Percentiles rank a stretch among this genome's conserved stretches.
Conservation (phyloP, 2,113 vertebrate genomes). For the Murina feae region DNA sequence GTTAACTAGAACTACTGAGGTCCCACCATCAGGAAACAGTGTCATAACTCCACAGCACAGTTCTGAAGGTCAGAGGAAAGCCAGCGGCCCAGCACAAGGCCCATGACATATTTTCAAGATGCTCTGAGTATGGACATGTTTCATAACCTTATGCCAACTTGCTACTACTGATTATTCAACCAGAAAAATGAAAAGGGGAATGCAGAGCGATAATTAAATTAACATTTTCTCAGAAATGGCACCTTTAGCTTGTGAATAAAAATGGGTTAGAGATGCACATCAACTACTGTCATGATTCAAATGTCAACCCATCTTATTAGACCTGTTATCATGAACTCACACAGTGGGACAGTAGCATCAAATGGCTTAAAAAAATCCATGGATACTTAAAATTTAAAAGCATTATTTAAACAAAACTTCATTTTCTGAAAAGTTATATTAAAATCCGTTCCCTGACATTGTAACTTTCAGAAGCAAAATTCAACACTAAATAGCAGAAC, state of each 20-base stretch:
- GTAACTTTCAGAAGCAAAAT: background rate
- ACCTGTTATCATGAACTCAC: background rate
- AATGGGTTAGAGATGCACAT: background rate
- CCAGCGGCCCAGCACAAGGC: background rate
- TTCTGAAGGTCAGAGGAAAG: background rate
- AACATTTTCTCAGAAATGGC: conserved; percentile 7
- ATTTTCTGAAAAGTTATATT: background rate
- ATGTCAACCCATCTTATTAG: background rate
- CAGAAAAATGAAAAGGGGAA: conserved; percentile 22
- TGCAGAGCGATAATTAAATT: conserved; percentile 33
- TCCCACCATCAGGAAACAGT: background rate
- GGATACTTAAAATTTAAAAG: background rate
- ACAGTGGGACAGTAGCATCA: background rate
- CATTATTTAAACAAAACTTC: background rate
- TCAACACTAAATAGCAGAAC: background rate
- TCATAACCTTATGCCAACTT: background rate
- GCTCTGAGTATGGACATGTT: background rate
- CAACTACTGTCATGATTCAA: background rate
- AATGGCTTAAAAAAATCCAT: background rate
- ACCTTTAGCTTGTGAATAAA: conserved; percentile 41
- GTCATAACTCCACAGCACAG: background rate
- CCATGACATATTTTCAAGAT: background rate
- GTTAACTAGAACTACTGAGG: background rate
- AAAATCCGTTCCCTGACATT: background rate
- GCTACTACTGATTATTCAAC: background rate